These are phyloP conservation scores for Trematomus loennbergii DNA, from an alignment of 2,113 vertebrate genomes.

Conservation along the genomic window DNA sequence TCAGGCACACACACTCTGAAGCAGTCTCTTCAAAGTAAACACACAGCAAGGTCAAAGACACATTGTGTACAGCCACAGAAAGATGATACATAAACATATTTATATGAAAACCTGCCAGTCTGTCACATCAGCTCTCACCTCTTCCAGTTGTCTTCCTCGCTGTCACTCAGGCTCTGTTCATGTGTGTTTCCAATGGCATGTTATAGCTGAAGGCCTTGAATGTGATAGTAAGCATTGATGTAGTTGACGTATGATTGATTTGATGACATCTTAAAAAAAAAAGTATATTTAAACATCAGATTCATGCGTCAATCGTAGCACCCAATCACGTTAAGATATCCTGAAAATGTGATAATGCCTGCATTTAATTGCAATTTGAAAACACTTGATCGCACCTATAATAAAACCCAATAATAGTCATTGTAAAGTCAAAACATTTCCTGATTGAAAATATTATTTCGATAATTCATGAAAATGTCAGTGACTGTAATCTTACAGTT, in stretches of 20 bases:
- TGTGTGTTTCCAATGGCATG: background rate
- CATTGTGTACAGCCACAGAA: background rate
- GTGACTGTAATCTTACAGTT: no score
- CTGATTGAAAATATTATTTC: no score
- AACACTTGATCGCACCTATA: no score
- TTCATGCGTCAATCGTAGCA: background rate
- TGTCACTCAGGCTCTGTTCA: background rate
- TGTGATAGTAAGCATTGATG: background rate
- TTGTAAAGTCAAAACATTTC: no score
- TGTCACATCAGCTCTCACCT: background rate
- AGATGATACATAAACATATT: conserved; percentile 1
- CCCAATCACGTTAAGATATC: no score
- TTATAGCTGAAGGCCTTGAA: background rate
- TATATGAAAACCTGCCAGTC: conserved; percentile 4
- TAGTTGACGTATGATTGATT: background rate
- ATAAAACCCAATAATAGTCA: no score
- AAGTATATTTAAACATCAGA: background rate
- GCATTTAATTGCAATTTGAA: no score
- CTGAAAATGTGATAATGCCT: no score
- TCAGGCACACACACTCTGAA: background rate
- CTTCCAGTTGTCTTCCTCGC: conserved; percentile 15
- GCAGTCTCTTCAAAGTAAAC: background rate
- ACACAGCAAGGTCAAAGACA: background rate
- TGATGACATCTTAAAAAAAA: no score
- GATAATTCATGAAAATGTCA: no score